Conservation (phyloP, 2,113 vertebrate genomes). For the Cranoglanis bouderius region DNA sequence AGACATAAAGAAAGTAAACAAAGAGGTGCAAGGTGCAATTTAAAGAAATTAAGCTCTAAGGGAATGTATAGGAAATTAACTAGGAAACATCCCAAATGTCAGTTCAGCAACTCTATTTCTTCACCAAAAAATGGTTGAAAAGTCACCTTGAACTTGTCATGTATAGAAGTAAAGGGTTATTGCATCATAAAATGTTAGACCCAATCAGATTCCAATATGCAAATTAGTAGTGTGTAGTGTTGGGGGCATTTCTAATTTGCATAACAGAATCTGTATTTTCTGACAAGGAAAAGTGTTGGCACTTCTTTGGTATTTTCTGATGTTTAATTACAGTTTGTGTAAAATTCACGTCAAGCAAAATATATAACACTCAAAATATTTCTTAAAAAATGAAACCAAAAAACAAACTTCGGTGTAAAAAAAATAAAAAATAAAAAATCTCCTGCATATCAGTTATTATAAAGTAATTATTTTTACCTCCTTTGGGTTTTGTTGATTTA, state of each 20-base stretch:
- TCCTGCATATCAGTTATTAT: neutral
- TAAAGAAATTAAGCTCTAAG: neutral
- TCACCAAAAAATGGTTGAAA: neutral
- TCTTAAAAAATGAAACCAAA: neutral
- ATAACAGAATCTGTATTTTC: neutral
- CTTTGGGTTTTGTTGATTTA: neutral
- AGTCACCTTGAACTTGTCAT: neutral
- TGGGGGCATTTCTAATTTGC: neutral
- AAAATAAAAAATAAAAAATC: too few relatives aligned
- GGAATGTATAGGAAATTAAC: neutral
- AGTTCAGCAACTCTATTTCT: neutral
- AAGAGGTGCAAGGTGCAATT: neutral
- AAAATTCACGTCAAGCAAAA: neutral
- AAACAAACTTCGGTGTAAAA: neutral
- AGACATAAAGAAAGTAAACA: neutral
- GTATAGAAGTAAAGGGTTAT: neutral
- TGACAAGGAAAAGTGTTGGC: neutral
- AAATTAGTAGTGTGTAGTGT: neutral
- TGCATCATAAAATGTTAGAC: neutral
- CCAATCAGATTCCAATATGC: neutral
- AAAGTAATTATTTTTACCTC: neutral
- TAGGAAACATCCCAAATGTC: neutral
- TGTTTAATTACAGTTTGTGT: neutral
- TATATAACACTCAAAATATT: too few relatives aligned
- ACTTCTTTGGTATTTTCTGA: neutral